Percentiles rank a stretch among this genome's conserved stretches.
Conservation (phyloP, 2,797 vertebrate genomes). For the Gorsachius magnificus region DNA sequence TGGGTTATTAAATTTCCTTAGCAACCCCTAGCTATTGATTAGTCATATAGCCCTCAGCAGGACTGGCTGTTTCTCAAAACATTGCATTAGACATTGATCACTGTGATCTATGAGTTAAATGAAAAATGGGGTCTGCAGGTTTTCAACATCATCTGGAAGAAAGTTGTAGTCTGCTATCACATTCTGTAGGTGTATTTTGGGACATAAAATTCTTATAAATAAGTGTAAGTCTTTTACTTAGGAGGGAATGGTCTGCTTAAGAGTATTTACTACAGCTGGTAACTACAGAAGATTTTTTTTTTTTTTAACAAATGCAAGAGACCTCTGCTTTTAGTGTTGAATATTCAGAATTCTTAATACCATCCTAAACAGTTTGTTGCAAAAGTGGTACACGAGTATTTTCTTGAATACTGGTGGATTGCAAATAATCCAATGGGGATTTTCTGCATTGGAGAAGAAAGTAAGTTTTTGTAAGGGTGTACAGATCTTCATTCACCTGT, state of each 20-base stretch:
- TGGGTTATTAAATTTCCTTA: slow-evolving; percentile 21
- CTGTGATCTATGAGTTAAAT: background rate
- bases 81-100: background rate
- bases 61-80: background rate
- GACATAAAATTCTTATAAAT: background rate
- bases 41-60: background rate
- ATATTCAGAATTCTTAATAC: background rate
- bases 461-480: background rate
- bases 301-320: background rate
- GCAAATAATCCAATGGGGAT: background rate
- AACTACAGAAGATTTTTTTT: background rate
- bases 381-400: background rate
- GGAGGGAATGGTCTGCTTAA: background rate
- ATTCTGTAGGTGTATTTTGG: background rate
- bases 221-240: background rate
- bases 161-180: background rate
- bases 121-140: background rate
- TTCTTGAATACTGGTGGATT: background rate
- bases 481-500: background rate
- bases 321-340: background rate
- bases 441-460: background rate
- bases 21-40: background rate
- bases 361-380: background rate
- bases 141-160: background rate
- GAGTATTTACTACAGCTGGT: background rate